Percentiles rank a stretch among this genome's conserved stretches.
phyloP scores from a whole-genome alignment of 92 coral and sea anemone species.

The Pocillopora grandis region DNA sequence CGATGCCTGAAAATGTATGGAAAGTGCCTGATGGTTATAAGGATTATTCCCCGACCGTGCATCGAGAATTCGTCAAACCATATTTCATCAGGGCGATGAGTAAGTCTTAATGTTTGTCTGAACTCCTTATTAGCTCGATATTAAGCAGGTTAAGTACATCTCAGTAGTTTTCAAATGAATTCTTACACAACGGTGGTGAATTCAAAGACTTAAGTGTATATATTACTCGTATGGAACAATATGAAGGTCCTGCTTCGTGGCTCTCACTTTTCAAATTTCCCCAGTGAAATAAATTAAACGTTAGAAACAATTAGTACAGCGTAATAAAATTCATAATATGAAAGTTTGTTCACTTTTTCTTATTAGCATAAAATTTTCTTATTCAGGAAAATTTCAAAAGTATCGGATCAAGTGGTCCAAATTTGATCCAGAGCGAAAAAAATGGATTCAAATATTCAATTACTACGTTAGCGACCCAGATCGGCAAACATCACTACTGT shows the following conservation, averaged over 20 bases:
- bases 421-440: background rate
- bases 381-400: conserved; percentile 4
- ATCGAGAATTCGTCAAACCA: conserved; percentile 1
- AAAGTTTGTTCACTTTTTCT: background rate
- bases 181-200: no score
- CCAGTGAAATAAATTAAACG: background rate
- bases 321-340: background rate
- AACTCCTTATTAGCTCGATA: no score
- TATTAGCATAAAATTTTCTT: background rate
- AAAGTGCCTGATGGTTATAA: background rate
- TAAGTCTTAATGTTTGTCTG: background rate
- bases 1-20: conserved; percentile 16
- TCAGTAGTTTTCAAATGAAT: no score
- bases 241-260: background rate
- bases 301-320: background rate
- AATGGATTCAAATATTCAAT: conserved; percentile 6
- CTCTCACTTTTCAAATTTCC: background rate
- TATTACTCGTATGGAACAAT: no score
- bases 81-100: conserved; percentile 25
- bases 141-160: no score
- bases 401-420: conserved; percentile 30
- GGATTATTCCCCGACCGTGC: background rate
- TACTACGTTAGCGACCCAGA: background rate
- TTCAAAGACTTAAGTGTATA: no score
- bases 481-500: background rate